These are phyloP conservation scores for Folsomia manolachei DNA, from an alignment of 2,888 invertebrate species.

Conservation along the genomic window DNA sequence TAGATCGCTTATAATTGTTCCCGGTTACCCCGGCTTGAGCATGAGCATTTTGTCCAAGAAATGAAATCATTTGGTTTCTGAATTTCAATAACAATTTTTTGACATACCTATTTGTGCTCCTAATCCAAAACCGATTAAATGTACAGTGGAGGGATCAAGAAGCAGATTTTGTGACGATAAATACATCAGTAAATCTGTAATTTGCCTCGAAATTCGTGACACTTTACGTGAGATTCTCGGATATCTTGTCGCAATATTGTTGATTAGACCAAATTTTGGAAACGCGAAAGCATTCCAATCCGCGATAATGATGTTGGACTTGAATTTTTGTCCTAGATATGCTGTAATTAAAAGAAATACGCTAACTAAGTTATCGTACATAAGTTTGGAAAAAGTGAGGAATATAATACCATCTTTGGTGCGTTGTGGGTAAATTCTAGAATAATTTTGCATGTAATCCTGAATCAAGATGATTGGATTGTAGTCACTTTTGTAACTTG, in stretches of 20 bases:
- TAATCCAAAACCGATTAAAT: slow-evolving; percentile 38
- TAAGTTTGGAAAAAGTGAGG: no score
- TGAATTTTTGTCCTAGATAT: slow-evolving; percentile 36
- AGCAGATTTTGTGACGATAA: slow-evolving; percentile 35
- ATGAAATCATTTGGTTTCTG: no score
- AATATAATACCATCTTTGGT: slow-evolving; percentile 44
- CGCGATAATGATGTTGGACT: slow-evolving; percentile 38
- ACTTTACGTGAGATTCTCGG: slow-evolving; percentile 34
- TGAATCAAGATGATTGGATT: slow-evolving; percentile 42
- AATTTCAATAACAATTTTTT: no score
- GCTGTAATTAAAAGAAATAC: slow-evolving; percentile 20
- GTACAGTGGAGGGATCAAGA: slow-evolving; percentile 31
- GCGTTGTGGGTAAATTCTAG: slow-evolving; percentile 36
- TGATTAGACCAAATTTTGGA: slow-evolving; percentile 30
- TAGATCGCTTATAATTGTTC: slow-evolving; percentile 34
- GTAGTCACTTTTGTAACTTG: slow-evolving; percentile 29
- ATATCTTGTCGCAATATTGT: slow-evolving; percentile 36
- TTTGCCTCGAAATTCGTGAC: slow-evolving; percentile 29
- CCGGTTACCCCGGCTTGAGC: slow-evolving; percentile 34
- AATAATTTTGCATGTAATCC: slow-evolving; percentile 42
- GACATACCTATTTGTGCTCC: slow-evolving; percentile 36
- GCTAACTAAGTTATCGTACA: no score
- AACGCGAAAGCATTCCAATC: slow-evolving; percentile 38
- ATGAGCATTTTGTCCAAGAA: slow-evolving; percentile 1
- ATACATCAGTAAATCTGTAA: slow-evolving; percentile 39